Evolutionary conservation across 2,113 vertebrate species (phyloP).

Genomic region (Talpa occidentalis): DNA sequence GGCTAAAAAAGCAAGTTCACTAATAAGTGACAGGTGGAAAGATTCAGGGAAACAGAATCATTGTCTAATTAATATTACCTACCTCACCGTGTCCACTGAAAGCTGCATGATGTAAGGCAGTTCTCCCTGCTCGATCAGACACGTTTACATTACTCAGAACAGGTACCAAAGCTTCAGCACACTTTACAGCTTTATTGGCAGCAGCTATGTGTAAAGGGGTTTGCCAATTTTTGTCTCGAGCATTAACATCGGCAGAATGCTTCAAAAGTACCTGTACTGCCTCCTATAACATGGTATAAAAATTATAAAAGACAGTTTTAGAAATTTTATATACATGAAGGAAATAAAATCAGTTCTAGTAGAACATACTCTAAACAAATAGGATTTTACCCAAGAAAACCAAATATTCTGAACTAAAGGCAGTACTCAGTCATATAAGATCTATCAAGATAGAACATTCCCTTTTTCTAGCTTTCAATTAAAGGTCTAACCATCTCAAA

Average conservation of each 20-base stretch:
- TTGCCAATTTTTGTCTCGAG: conserved; percentile 99
- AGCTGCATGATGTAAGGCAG: conserved; percentile 97
- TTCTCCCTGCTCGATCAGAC: conserved; percentile 96
- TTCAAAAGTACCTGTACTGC: conserved; percentile 98
- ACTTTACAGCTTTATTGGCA: conserved; percentile 98
- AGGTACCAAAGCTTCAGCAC: conserved; percentile 96
- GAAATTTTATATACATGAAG: conserved; percentile 8
- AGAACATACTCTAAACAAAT: background rate
- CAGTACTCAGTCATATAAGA: conserved; percentile 35
- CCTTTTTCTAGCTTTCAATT: background rate
- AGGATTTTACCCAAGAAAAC: conserved; percentile 9
- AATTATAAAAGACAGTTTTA: conserved; percentile 38
- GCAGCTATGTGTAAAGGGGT: conserved; percentile 98
- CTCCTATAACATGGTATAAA: conserved; percentile 88
- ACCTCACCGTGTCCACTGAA: conserved; percentile 99
- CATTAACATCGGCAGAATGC: conserved; percentile 98
- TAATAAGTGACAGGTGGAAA: rapidly evolving
- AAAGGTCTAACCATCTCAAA: background rate
- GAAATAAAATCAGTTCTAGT: conserved; percentile 42
- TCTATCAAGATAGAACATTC: conserved; percentile 7
- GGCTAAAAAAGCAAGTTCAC: background rate
- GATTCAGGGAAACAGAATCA: background rate
- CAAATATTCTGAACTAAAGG: conserved; percentile 49
- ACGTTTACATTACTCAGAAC: conserved; percentile 98
- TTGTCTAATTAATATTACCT: background rate